Conservation (phyloP, 2,888 invertebrate genomes). For the Epistrophella euchroma region DNA sequence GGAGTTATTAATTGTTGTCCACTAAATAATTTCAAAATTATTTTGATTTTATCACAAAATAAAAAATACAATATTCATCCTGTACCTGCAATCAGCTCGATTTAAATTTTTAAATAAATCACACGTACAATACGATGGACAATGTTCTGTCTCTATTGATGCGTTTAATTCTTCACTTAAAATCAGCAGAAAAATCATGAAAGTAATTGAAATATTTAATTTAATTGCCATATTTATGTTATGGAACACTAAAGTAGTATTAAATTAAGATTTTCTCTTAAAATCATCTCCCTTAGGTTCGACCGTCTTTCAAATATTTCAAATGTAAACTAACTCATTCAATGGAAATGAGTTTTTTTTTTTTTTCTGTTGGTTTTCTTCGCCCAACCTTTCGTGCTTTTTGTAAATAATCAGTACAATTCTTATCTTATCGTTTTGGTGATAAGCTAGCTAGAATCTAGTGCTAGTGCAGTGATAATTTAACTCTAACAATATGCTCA, state of each 20-base stretch:
- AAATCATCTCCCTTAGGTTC: slow-evolving; percentile 30
- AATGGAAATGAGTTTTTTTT: slow-evolving; percentile 2
- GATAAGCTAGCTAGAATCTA: slow-evolving; percentile 18
- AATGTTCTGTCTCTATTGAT: slow-evolving; percentile 67
- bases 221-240: slow-evolving; percentile 38
- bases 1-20: slow-evolving; percentile 86
- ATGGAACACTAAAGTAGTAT: not conserved
- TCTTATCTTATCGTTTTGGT: slow-evolving; percentile 46
- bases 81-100: slow-evolving; percentile 82
- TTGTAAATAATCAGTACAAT: slow-evolving; percentile 13
- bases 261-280: slow-evolving; percentile 3
- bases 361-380: not conserved
- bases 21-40: slow-evolving; percentile 80
- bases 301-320: slow-evolving; percentile 21
- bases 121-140: slow-evolving; percentile 81
- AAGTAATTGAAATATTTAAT: slow-evolving; percentile 1
- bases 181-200: slow-evolving; percentile 4
- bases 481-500: not conserved
- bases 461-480: not conserved
- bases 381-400: slow-evolving; percentile 10
- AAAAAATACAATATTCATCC: slow-evolving; percentile 78
- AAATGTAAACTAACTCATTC: slow-evolving; percentile 40
- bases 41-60: not conserved
- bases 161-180: slow-evolving; percentile 10
- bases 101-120: slow-evolving; percentile 80